These are phyloP conservation scores for Eurystomus glaucurus DNA, from an alignment of 2,797 vertebrate species.

Conservation along the genomic window DNA sequence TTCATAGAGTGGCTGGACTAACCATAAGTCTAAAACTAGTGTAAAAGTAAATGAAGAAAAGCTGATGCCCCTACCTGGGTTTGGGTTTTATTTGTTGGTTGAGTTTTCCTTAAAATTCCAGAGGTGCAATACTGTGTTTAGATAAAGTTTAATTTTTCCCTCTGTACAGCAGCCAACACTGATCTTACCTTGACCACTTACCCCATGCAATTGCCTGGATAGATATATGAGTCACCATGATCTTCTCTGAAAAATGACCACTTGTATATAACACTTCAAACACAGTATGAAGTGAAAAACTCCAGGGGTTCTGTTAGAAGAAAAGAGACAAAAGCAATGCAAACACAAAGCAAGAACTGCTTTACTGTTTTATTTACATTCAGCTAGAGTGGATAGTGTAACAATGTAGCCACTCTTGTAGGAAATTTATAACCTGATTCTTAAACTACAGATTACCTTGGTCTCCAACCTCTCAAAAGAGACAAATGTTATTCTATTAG, in stretches of 20 bases:
- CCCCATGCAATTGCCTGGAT: not conserved
- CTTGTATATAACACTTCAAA: not conserved
- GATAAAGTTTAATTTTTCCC: not conserved
- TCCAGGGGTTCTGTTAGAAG: not conserved
- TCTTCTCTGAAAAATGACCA: not conserved
- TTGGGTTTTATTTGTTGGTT: not conserved
- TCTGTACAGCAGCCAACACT: not conserved
- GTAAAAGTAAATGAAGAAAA: not conserved
- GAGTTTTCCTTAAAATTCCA: not conserved
- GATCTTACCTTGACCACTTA: not conserved
- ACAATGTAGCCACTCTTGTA: not conserved
- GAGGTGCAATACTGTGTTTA: not conserved
- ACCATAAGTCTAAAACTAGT: not conserved
- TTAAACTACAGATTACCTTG: not conserved
- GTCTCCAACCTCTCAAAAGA: not conserved
- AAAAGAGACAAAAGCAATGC: not conserved
- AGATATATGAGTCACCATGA: not conserved
- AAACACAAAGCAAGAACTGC: not conserved
- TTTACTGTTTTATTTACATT: not conserved
- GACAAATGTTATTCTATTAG: not conserved
- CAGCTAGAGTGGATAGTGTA: not conserved
- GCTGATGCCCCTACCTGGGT: not conserved
- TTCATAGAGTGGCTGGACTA: not conserved
- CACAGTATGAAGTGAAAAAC: not conserved
- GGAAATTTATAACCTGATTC: not conserved